Percentiles rank a stretch among this genome's conserved stretches.
Conservation (phyloP, 2,797 vertebrate species). For the Denticeps clupeoides region DNA sequence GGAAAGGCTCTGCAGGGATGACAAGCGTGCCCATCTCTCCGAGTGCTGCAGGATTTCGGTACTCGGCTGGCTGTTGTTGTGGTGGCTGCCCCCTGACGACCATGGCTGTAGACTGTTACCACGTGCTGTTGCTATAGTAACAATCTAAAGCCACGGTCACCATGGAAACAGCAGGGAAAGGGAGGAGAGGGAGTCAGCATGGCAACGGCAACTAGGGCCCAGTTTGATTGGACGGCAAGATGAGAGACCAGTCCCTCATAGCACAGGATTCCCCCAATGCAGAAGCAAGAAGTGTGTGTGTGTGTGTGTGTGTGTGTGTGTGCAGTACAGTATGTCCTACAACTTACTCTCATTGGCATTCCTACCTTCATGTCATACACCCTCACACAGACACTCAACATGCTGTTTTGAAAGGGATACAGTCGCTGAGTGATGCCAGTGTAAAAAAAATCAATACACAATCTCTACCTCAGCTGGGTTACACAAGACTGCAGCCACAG, state of each 20-base stretch:
- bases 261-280: constrained; percentile 51
- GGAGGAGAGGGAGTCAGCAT: constrained; percentile 53
- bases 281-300: constrained; percentile 31
- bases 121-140: constrained; percentile 85
- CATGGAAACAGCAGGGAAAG: constrained; percentile 79
- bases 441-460: no score
- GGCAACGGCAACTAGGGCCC: constrained; percentile 54
- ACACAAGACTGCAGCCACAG: no score
- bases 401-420: no score
- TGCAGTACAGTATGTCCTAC: neutral
- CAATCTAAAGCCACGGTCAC: constrained; percentile 99
- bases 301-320: neutral
- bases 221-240: constrained; percentile 46
- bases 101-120: constrained; percentile 99
- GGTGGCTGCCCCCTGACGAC: constrained; percentile 79
- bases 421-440: no score
- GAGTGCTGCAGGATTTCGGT: neutral
- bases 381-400: no score
- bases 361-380: no score
- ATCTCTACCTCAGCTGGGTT: no score
- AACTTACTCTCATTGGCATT: no score
- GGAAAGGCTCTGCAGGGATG: no score
- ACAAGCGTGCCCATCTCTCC: neutral
- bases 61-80: constrained; percentile 16
- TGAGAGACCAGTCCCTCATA: constrained; percentile 35